Base-by-base conservation (phyloP, 1,140 invertebrate genomes). In the Listronotus bonariensis region DNA sequence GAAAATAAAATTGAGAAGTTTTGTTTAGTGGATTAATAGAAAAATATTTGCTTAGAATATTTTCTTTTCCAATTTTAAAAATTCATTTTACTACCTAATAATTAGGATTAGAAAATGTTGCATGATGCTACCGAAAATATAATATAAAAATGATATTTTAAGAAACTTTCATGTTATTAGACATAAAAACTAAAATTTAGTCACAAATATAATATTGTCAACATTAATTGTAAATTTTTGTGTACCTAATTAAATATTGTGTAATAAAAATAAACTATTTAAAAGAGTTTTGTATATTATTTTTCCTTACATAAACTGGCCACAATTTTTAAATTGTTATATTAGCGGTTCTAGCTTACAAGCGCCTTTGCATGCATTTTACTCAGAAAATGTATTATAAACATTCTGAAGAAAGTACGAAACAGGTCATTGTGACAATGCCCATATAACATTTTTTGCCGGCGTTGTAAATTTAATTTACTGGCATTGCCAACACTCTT, bases 161-260 rank as follows among this genome's bases (percentile, higher is more conserved):
- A 52, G 26, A 17, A 53, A 11, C 42, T 53, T 62, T 14, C 51
- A 52, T 60, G 46, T 49, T 49, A 49, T 60, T 57, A 56, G 45
- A 57, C 10, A 40, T 43, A 52, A 65, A 58, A 36, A 57, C 31
- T 40, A 31, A 49, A 49, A 56, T 52, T 67, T 67, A 67, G 58
- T 67, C 58, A 59, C 40, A 65, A 45, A 14, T 38, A 59, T 64
- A 56, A 49, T 61, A 60, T 53, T 62, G 57, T 59, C 51, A 64
- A 36, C 11, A 41, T 54, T 55, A 60, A 69, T 72, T 74, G 73
- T 74, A 74, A 72, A 74, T 74, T 74, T 70, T 72, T 74, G 71
- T 74, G 71, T 74, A 74, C 71, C 73, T 72, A 72, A 73, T 73
- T 61, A 69, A 64, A 45, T 63, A 60, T 67, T 63, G 61, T 63